Conservation (phyloP, 2,113 vertebrate genomes). For the Xenopus borealis region DNA sequence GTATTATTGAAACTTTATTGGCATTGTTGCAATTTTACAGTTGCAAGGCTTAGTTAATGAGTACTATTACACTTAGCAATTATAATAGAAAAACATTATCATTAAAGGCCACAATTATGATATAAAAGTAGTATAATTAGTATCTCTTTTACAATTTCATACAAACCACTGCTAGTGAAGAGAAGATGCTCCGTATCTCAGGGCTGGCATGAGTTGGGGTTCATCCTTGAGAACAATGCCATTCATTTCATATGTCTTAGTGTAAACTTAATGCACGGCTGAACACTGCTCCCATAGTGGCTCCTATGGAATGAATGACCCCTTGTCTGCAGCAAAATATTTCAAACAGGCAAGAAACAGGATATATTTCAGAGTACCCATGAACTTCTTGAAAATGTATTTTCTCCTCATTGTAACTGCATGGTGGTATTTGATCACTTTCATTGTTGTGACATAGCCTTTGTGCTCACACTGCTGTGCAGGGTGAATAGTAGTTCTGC, state of each 20-base stretch:
- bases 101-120: no score
- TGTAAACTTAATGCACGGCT: conserved; percentile 39
- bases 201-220: neutral
- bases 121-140: no score
- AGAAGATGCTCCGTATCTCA: neutral
- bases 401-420: conserved; percentile 31
- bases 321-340: conserved; percentile 40
- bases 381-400: conserved; percentile 42
- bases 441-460: conserved; percentile 40
- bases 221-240: conserved; percentile 4
- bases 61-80: no score
- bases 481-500: conserved; percentile 23
- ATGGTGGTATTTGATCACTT: conserved; percentile 37
- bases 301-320: conserved; percentile 41
- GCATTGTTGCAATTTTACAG: no score
- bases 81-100: no score
- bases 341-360: conserved; percentile 43
- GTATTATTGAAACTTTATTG: no score
- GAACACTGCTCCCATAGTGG: conserved; percentile 26
- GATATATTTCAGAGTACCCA: conserved; percentile 35
- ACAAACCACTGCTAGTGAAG: no score
- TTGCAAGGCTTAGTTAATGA: no score
- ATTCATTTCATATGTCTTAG: conserved; percentile 21
- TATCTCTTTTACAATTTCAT: no score
- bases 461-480: conserved; percentile 23